A percentile compares a stretch with the other conserved stretches of the same genome.
These are phyloP conservation scores for Agraylea sexmaculata DNA, from an alignment of 1,140 invertebrate species.

Conservation along the genomic window DNA sequence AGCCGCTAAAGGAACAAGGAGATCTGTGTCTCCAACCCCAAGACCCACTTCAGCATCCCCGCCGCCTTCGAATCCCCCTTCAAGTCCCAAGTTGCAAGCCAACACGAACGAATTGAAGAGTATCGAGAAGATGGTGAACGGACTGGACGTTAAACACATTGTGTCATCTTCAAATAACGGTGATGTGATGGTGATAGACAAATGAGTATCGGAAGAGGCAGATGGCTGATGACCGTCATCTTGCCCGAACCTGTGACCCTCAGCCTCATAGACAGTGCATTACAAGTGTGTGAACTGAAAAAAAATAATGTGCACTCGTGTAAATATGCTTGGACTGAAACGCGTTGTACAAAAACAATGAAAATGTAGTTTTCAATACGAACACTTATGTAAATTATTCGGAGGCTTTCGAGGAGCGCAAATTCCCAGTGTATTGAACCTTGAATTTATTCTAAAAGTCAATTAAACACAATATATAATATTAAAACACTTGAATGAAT, in stretches of 20 bases:
- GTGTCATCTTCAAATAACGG: constrained; percentile 18
- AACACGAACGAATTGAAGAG: constrained; percentile 73
- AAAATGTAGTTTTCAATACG: no score
- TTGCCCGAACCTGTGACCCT: constrained; percentile 27
- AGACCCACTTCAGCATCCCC: constrained; percentile 45
- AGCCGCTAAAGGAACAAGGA: constrained; percentile 22
- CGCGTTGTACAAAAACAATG: no score
- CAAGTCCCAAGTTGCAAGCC: constrained; percentile 32
- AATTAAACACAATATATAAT: no score
- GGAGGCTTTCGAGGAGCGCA: no score
- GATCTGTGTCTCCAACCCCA: constrained; percentile 32
- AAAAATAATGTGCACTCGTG: no score
- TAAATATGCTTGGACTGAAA: no score
- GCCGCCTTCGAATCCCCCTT: constrained; percentile 40
- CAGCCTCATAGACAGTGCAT: constrained; percentile 31
- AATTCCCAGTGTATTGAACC: no score
- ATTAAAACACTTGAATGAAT: no score
- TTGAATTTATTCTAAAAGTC: no score
- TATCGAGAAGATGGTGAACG: constrained; percentile 95
- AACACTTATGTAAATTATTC: no score
- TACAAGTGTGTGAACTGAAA: no score
- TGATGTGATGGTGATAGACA: constrained; percentile 25
- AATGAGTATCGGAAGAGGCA: constrained; percentile 18
- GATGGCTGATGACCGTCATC: constrained; percentile 25
- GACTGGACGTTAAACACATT: constrained; percentile 61